phyloP scores from a whole-genome alignment of 2,888 invertebrate genomes.

The Minunthozetes semirufus region DNA sequence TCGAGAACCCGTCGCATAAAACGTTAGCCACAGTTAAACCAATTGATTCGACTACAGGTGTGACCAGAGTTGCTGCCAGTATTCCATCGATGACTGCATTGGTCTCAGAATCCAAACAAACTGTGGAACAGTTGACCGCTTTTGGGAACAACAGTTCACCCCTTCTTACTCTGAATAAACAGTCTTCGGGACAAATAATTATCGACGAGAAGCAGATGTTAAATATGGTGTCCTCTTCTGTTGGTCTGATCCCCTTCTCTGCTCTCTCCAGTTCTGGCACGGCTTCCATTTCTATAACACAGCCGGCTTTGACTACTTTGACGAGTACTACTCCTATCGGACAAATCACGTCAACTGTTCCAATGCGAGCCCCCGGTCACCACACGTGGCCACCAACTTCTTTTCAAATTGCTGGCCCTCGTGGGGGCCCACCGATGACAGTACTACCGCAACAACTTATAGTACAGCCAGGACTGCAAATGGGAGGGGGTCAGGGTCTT shows the following conservation, averaged over 20 bases:
- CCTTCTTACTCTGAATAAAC: not conserved
- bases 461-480: not conserved
- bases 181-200: constrained; percentile 4
- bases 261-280: constrained; percentile 7
- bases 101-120: constrained; percentile 20
- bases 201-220: constrained; percentile 17
- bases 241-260: constrained; percentile 29
- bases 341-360: constrained; percentile 7
- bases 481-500: not conserved
- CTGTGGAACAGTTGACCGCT: constrained; percentile 29
- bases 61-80: constrained; percentile 24
- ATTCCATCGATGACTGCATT: not conserved
- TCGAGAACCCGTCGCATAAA: constrained; percentile 8
- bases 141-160: constrained; percentile 12
- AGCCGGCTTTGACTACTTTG: not conserved
- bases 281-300: constrained; percentile 14
- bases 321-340: not conserved
- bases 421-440: constrained; percentile 3
- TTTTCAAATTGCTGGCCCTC: constrained; percentile 23
- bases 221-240: constrained; percentile 27
- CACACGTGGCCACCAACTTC: not conserved
- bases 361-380: not conserved
- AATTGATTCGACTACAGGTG: constrained; percentile 15
- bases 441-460: constrained; percentile 36
- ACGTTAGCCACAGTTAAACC: not conserved